Evolutionary conservation across 2,113 vertebrate genomes (phyloP).

Genomic region (Nerophis ophidion): DNA sequence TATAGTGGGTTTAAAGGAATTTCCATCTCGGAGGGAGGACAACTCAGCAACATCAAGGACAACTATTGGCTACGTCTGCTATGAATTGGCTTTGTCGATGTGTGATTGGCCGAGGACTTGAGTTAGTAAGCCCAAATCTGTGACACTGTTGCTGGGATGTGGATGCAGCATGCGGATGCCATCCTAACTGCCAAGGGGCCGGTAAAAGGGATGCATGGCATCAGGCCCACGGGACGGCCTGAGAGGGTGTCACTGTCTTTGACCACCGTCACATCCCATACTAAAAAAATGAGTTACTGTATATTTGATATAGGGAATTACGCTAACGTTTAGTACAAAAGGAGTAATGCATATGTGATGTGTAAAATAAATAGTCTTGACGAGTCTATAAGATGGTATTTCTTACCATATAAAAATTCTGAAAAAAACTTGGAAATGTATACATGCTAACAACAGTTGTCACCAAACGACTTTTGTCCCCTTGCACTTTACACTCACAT

Average conservation of each 20-base stretch:
- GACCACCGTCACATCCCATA: slow-evolving; percentile 2
- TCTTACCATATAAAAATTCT: too few species aligned
- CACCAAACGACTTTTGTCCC: too few species aligned
- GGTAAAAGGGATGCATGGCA: slow-evolving; percentile 35
- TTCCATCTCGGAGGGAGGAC: slow-evolving; percentile 51
- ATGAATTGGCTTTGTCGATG: slow-evolving; percentile 33
- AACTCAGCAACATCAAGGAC: slow-evolving; percentile 12
- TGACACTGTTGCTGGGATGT: slow-evolving; percentile 67
- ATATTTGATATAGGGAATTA: too few species aligned
- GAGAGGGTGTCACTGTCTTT: slow-evolving; percentile 35
- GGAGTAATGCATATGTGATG: too few species aligned
- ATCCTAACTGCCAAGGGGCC: slow-evolving; percentile 40
- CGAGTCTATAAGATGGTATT: too few species aligned
- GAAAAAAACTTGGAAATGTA: too few species aligned
- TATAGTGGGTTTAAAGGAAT: slow-evolving; percentile 57
- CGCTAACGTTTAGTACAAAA: too few species aligned
- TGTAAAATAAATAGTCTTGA: too few species aligned
- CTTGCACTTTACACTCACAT: too few species aligned
- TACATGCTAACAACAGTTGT: too few species aligned
- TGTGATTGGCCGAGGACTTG: slow-evolving; percentile 44
- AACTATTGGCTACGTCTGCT: slow-evolving; percentile 47
- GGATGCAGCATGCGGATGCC: slow-evolving; percentile 46
- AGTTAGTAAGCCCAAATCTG: slow-evolving; percentile 42
- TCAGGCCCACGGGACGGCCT: slow-evolving; percentile 38
- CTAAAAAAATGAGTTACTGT: neutral